Percentiles rank a stretch among this genome's conserved stretches.
Evolutionary conservation across 2,888 invertebrate species (phyloP).

Genomic region (Meteorus colon): DNA sequence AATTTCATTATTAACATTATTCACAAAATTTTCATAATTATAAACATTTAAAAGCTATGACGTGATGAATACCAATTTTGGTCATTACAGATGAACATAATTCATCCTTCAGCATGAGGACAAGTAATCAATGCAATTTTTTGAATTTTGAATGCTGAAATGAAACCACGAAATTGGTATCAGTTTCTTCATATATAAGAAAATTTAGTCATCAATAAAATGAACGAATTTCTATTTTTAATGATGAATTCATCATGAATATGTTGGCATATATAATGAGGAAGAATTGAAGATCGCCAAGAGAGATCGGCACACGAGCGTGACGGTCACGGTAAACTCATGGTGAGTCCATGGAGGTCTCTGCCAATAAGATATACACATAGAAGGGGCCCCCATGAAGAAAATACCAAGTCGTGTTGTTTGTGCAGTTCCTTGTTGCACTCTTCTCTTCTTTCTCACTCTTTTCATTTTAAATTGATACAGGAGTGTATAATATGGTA

Average conservation of each 20-base stretch:
- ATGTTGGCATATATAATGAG: not conserved
- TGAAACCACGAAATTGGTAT: too few relatives aligned
- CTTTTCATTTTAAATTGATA: slow-evolving; percentile 3
- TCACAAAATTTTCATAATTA: not conserved
- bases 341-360: slow-evolving; percentile 43
- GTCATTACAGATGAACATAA: not conserved
- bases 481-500: not conserved
- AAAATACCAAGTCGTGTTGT: slow-evolving; percentile 52
- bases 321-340: slow-evolving; percentile 46
- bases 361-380: slow-evolving; percentile 7
- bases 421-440: slow-evolving; percentile 29
- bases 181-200: too few relatives aligned
- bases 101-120: too few relatives aligned
- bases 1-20: not conserved
- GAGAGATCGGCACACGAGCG: slow-evolving; percentile 55
- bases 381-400: slow-evolving; percentile 64
- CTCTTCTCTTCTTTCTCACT: slow-evolving; percentile 39
- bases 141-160: too few relatives aligned
- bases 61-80: not conserved
- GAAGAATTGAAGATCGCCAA: slow-evolving; percentile 41
- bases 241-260: slow-evolving; percentile 6
- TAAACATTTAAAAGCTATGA: not conserved
- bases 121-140: too few relatives aligned
- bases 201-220: not conserved
- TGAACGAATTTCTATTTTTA: not conserved